phyloP scores from a whole-genome alignment of 1,140 invertebrate species.

The Temnothorax longispinosus region DNA sequence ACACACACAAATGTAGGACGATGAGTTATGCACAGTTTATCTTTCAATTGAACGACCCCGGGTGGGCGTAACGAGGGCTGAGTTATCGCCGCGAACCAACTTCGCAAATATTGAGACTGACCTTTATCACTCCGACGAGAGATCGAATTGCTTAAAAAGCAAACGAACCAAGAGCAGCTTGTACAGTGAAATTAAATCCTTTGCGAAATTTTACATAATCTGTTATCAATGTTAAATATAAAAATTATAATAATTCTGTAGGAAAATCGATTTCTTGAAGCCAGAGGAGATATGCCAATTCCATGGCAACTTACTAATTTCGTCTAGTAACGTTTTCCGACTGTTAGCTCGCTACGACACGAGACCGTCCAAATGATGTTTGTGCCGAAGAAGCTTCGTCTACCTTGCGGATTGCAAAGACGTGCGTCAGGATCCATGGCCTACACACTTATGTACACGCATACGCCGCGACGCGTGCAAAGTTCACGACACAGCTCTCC shows the following conservation, averaged over 20 bases:
- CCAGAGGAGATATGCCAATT: neutral
- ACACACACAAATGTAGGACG: slow-evolving; percentile 16
- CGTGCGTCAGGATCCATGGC: slow-evolving; percentile 56
- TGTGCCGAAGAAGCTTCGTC: slow-evolving; percentile 27
- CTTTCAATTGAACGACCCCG: slow-evolving; percentile 13
- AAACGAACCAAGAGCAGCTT: neutral
- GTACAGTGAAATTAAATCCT: neutral
- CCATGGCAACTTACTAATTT: slow-evolving; percentile 22
- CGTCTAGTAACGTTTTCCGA: neutral
- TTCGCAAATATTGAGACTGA: slow-evolving; percentile 10
- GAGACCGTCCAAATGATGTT: slow-evolving; percentile 8
- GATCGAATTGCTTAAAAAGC: neutral
- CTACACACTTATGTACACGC: slow-evolving; percentile 55
- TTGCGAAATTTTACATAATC: neutral
- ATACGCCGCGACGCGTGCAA: slow-evolving; percentile 3
- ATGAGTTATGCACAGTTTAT: slow-evolving; percentile 36
- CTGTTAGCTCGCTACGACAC: neutral
- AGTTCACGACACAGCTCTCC: slow-evolving; percentile 26
- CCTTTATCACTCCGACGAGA: neutral
- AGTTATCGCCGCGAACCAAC: slow-evolving; percentile 14
- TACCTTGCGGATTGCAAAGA: slow-evolving; percentile 31
- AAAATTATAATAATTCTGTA: neutral
- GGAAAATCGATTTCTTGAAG: neutral
- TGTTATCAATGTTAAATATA: neutral
- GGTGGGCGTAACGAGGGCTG: neutral